Evolutionary conservation across 2,888 invertebrate genomes (phyloP).

Genomic region (Heteromurus nitidus): DNA sequence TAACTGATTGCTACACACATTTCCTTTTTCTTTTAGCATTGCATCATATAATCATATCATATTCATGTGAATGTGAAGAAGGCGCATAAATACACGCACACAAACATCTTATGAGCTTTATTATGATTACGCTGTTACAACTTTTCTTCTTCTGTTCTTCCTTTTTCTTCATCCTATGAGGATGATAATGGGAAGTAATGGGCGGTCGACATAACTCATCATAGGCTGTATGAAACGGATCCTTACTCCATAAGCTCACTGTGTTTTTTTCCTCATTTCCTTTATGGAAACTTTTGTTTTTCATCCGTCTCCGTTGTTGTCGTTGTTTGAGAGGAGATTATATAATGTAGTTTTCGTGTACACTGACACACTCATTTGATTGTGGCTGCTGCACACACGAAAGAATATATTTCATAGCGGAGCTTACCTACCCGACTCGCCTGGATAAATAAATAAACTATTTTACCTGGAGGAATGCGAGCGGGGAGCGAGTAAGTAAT

Average conservation of each 20-base stretch:
- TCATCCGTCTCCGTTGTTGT: constrained; percentile 2
- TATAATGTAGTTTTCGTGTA: too few relatives aligned
- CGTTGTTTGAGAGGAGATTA: constrained; percentile 5
- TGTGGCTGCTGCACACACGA: background rate
- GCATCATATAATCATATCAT: background rate
- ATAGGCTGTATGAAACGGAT: constrained; percentile 11
- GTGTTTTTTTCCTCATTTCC: constrained; percentile 24
- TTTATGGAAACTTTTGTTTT: constrained; percentile 23
- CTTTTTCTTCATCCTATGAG: constrained; percentile 25
- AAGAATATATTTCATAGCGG: background rate
- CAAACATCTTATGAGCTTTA: constrained; percentile 20
- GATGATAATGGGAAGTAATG: constrained; percentile 56
- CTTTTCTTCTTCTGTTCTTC: constrained; percentile 12
- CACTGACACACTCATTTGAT: background rate
- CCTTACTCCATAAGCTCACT: background rate
- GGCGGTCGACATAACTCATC: constrained; percentile 54
- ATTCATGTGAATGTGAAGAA: background rate
- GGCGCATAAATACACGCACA: background rate
- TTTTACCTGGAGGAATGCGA: background rate
- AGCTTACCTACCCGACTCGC: background rate
- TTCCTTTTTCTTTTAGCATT: constrained; percentile 12
- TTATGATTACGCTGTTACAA: constrained; percentile 39
- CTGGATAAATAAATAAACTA: constrained; percentile 19
- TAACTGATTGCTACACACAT: constrained; percentile 16
- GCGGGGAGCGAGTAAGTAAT: background rate